Evolutionary conservation across 2,113 vertebrate genomes (phyloP).

Genomic region (Piprites chloris): DNA sequence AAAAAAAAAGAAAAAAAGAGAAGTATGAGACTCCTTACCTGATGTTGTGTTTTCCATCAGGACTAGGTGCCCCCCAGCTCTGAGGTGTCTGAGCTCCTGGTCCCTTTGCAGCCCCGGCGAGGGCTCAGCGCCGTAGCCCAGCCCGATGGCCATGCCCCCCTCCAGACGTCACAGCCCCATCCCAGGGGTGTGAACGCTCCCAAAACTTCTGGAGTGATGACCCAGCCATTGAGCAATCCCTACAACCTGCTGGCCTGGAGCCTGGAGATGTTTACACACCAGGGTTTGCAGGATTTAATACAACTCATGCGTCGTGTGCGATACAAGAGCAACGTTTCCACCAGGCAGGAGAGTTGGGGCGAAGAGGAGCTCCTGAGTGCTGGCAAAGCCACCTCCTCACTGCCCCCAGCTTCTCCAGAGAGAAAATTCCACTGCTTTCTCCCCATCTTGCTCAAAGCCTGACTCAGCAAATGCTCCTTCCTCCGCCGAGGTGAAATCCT

Average conservation of each 20-base stretch:
- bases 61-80: background rate
- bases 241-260: background rate
- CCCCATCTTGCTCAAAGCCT: background rate
- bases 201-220: background rate
- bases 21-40: background rate
- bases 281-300: fast-evolving
- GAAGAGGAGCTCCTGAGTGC: fast-evolving
- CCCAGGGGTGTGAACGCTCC: background rate
- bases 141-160: background rate
- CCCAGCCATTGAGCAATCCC: background rate
- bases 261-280: fast-evolving
- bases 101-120: background rate
- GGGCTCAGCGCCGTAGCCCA: background rate
- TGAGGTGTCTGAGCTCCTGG: fast-evolving
- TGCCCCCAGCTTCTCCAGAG: background rate
- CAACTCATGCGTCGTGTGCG: fast-evolving
- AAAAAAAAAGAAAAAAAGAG: too few relatives aligned
- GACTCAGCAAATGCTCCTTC: background rate
- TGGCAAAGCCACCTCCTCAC: background rate
- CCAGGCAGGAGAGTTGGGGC: background rate
- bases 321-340: background rate
- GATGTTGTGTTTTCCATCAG: background rate
- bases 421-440: background rate
- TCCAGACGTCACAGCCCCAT: background rate
- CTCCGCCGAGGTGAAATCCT: background rate